Percentiles rank a stretch among this genome's conserved stretches.
Evolutionary conservation across 1,140 invertebrate species (phyloP).

Genomic region (Helicoverpa armigera): DNA sequence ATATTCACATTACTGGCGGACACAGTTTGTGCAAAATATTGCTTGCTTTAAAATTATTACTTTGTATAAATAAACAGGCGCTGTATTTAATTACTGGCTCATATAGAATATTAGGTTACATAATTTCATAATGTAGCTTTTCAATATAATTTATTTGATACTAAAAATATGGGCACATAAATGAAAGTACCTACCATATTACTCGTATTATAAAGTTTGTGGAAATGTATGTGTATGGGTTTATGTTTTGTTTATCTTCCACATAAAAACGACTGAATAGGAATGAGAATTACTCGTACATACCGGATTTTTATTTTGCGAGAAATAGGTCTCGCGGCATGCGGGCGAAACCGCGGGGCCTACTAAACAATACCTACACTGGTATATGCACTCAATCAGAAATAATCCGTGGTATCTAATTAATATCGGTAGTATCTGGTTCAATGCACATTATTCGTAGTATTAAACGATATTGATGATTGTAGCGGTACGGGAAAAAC

Average conservation of each 20-base stretch:
- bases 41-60: conserved; percentile 5
- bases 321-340: no score
- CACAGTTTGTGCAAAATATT: neutral
- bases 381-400: conserved; percentile 3
- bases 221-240: no score
- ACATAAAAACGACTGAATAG: no score
- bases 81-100: neutral
- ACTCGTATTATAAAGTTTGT: no score
- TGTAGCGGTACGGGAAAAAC: neutral
- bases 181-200: no score
- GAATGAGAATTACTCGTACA: no score
- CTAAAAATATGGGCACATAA: no score
- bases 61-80: neutral
- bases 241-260: no score
- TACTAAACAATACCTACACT: neutral
- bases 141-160: no score
- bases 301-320: no score
- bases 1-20: neutral
- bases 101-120: no score
- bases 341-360: no score
- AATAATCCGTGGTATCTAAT: neutral
- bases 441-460: conserved; percentile 6
- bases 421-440: neutral
- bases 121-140: neutral
- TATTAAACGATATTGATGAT: neutral